These are phyloP conservation scores for Drosophila diplacantha DNA, from an alignment of 2,888 invertebrate genomes.

Conservation along the genomic window DNA sequence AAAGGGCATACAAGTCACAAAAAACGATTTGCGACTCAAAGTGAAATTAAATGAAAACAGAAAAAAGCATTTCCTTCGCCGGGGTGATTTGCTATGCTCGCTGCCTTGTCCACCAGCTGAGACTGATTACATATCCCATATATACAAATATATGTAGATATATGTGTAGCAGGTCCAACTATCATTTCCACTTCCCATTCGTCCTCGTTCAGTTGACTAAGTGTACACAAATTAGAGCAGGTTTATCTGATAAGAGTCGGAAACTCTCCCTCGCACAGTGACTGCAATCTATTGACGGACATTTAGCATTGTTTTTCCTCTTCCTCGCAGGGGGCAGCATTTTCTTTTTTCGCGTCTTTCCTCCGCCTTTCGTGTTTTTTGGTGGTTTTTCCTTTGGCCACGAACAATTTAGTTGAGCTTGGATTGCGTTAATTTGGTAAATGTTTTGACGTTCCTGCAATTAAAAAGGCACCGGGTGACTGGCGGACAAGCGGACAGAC, in stretches of 20 bases:
- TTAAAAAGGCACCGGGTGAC: constrained; percentile 66
- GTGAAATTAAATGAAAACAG: constrained; percentile 53
- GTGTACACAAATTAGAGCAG: constrained; percentile 70
- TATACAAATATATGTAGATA: constrained; percentile 3
- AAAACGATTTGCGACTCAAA: constrained; percentile 36
- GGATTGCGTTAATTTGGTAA: constrained; percentile 74
- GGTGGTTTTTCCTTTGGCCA: constrained; percentile 32
- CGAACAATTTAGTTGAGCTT: constrained; percentile 54
- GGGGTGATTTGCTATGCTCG: constrained; percentile 39
- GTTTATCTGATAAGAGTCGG: constrained; percentile 66
- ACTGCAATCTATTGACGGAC: constrained; percentile 59
- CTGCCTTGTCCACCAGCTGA: constrained; percentile 28
- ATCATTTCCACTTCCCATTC: constrained; percentile 30
- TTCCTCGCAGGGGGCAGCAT: background rate
- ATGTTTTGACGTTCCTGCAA: constrained; percentile 72
- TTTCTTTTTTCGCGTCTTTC: constrained; percentile 37
- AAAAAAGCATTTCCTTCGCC: constrained; percentile 44
- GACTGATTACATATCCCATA: constrained; percentile 31
- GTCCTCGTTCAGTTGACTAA: constrained; percentile 43
- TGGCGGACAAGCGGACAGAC: constrained; percentile 19
- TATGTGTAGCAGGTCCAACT: constrained; percentile 20
- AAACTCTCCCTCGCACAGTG: constrained; percentile 23
- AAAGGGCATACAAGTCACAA: constrained; percentile 14
- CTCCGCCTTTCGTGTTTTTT: constrained; percentile 33
- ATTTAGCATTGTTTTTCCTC: constrained; percentile 41